Percentiles rank a stretch among this genome's conserved stretches.
Conservation (phyloP, 2,888 invertebrate genomes). For the Trachelus troglodyta region DNA sequence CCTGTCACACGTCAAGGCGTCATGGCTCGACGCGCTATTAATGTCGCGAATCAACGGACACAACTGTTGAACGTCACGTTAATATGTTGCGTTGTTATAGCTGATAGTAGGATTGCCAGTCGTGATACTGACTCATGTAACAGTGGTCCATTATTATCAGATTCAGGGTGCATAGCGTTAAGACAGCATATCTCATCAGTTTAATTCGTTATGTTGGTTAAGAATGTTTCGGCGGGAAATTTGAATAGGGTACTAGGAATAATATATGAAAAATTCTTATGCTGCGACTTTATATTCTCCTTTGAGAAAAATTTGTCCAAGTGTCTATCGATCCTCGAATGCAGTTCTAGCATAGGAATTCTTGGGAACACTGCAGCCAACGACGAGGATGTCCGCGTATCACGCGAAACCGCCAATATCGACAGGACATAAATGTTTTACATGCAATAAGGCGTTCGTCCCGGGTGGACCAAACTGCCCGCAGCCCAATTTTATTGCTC, state of each 20-base stretch:
- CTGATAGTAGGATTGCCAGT: constrained; percentile 5
- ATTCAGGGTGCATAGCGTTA: neutral
- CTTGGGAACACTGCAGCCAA: neutral
- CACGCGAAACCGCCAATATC: constrained; percentile 51
- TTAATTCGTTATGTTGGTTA: neutral
- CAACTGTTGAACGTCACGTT: constrained; percentile 63
- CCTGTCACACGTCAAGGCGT: constrained; percentile 43
- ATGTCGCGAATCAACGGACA: constrained; percentile 48
- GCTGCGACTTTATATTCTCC: neutral
- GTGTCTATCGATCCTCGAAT: neutral
- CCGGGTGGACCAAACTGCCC: constrained; percentile 65
- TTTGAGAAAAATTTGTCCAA: neutral
- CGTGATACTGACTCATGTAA: neutral
- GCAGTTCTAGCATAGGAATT: neutral
- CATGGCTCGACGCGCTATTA: constrained; percentile 27
- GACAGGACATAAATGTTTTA: constrained; percentile 64
- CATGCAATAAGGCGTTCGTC: constrained; percentile 65
- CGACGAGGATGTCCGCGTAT: neutral
- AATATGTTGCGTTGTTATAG: constrained; percentile 34
- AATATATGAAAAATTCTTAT: neutral
- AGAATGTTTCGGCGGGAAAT: neutral
- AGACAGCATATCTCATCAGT: neutral
- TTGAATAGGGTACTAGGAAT: neutral
- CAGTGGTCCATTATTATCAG: neutral
- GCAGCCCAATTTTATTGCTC: constrained; percentile 65